Base-by-base conservation (phyloP, 2,888 invertebrate genomes). In the Andrena marginata region DNA sequence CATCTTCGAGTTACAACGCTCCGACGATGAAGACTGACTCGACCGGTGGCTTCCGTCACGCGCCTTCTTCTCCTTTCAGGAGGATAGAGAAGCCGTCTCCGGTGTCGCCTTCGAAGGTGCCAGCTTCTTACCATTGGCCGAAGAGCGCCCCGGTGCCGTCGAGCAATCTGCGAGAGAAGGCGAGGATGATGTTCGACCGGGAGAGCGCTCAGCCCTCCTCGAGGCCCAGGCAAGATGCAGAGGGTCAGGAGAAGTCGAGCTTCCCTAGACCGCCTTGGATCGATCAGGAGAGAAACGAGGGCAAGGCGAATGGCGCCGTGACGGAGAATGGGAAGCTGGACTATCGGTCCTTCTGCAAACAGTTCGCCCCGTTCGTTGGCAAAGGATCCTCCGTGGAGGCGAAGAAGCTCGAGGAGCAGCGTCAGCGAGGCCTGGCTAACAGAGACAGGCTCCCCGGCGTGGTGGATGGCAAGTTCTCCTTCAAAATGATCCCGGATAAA, bases 21-120 rank as follows among this genome's bases (percentile, higher is more conserved):
- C 56, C 73, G 2, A 60, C 56, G 7, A 29, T 62, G 29, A 88
- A 69, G 6, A 42, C 16, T 5, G 77, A 80, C 23, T 10, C 23
- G 5, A 2, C 73, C 4, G 51, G 70, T 5, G 91, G 91, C 16
- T 94, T 94, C 75, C 89, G 90, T 1, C 94, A 94, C 77, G 94
- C 94, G 0, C 91, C 93, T 0, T 92, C 92, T 0, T 94, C 94
- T 16, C 92, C 92, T 3, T 94, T 94, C 62, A 92, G 90, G 2
- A 93, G 90, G 56, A 93, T 94, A 29, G 92, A 93, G 23, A 91
- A 86, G 20, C 73, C 87, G 4, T 71, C 82, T 0, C 59, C 73
- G 16, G 81, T 78, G 10, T 68, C 73, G 0, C 82, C 86, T 20
- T 80, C 86, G 2, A 89, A 80, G 23, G 77, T 88, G 13, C 85